These are phyloP conservation scores for Triplophysa rosa DNA, from an alignment of 2,113 vertebrate genomes.

Conservation along the genomic window DNA sequence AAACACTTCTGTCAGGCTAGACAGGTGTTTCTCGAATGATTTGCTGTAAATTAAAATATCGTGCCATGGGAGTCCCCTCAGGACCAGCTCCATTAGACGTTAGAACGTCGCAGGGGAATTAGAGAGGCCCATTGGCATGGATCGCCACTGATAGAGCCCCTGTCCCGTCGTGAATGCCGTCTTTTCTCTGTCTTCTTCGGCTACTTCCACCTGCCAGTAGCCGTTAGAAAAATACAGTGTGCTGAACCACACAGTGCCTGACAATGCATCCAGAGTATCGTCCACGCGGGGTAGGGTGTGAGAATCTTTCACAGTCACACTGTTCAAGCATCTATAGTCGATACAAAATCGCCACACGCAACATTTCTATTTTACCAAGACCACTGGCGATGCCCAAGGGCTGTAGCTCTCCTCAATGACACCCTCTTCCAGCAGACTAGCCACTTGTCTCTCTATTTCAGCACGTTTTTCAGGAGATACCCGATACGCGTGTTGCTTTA, in stretches of 20 bases:
- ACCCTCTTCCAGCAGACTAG: background rate
- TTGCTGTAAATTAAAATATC: constrained; percentile 33
- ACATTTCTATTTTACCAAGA: constrained; percentile 18
- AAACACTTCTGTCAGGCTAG: too few relatives aligned
- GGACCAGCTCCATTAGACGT: constrained; percentile 32
- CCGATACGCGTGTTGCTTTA: constrained; percentile 7
- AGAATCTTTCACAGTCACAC: background rate
- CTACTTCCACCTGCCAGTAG: constrained; percentile 52
- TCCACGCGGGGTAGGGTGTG: constrained; percentile 18
- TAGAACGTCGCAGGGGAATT: constrained; percentile 39
- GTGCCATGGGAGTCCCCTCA: constrained; percentile 29
- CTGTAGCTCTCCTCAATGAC: constrained; percentile 41
- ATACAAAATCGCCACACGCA: constrained; percentile 20
- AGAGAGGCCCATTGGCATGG: constrained; percentile 43
- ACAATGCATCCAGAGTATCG: constrained; percentile 6
- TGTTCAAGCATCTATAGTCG: background rate
- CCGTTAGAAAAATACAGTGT: constrained; percentile 33
- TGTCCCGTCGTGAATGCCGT: constrained; percentile 27
- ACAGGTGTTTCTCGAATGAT: constrained; percentile 22
- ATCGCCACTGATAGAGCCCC: constrained; percentile 36
- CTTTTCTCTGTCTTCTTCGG: constrained; percentile 13
- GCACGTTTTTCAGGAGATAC: constrained; percentile 8
- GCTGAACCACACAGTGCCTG: constrained; percentile 30
- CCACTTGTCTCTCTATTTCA: constrained; percentile 27
- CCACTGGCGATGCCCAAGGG: constrained; percentile 1